Conservation (phyloP, 1,140 invertebrate genomes). For the Druon quercuslanigerum region DNA sequence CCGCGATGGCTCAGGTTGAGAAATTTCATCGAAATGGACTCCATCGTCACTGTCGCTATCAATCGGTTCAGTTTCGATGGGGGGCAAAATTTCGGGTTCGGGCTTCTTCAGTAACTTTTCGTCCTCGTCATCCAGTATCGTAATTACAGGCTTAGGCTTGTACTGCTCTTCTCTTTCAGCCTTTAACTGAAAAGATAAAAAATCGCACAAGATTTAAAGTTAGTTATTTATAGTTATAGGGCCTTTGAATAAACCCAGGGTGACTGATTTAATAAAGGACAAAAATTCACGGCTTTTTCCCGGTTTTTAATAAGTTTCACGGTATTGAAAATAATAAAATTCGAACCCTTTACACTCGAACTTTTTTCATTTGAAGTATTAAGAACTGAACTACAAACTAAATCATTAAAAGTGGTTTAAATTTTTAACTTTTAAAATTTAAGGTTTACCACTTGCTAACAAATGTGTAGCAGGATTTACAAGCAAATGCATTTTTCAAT, state of each 20-base stretch:
- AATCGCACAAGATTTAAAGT: slow-evolving; percentile 22
- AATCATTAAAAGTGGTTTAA: too few relatives aligned
- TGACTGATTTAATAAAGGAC: too few relatives aligned
- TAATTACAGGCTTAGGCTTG: slow-evolving; percentile 86
- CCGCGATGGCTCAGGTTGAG: slow-evolving; percentile 65
- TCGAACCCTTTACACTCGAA: too few relatives aligned
- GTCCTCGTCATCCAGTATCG: slow-evolving; percentile 74
- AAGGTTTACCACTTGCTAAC: too few relatives aligned
- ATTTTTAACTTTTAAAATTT: too few relatives aligned
- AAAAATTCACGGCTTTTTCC: too few relatives aligned
- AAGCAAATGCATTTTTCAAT: too few relatives aligned
- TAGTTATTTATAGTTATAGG: not conserved
- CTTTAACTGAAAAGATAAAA: slow-evolving; percentile 77
- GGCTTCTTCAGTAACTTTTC: slow-evolving; percentile 73
- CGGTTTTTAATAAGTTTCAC: too few relatives aligned
- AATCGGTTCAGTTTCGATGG: slow-evolving; percentile 81
- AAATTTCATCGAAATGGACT: slow-evolving; percentile 67
- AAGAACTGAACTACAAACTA: too few relatives aligned
- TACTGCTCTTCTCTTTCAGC: slow-evolving; percentile 89
- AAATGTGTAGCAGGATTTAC: too few relatives aligned
- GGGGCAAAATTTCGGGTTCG: slow-evolving; percentile 75
- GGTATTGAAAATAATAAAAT: too few relatives aligned
- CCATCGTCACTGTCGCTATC: slow-evolving; percentile 78
- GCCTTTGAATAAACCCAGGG: not conserved
- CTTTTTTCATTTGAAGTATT: too few relatives aligned